Evolutionary conservation across 2,113 vertebrate genomes (phyloP), one percentile per base, ranked within the genome.

Genomic region (Fregata magnificens): DNA sequence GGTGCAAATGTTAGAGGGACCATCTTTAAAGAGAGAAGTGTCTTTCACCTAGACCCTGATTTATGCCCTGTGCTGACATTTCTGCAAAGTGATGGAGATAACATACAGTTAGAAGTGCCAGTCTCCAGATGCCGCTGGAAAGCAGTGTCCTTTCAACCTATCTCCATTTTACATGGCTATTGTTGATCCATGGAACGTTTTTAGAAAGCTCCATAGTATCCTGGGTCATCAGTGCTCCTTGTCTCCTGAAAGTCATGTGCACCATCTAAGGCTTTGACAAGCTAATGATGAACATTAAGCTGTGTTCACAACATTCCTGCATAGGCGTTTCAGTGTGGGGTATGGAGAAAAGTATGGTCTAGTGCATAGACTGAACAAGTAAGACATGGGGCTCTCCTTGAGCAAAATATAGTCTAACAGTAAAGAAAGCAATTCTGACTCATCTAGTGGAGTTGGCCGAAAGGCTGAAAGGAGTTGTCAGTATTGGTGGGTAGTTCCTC

Each of bases 371-470:
- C 6, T 42, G 55, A 87, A 22, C 32, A 32, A 66, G 28, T 38
- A 53, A 59, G 10, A 53, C 0, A 1, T 13, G 8, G 7, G 6
- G 8, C 6, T 70, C 10, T 80, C 5, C 29, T 80, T n/a, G 17
- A 58, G 10, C 11, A 86, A 83, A 88, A 56, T 65, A 6, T 71
- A 88, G 12, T 47, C 10, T 26, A 32, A 31, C 7, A 78, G 26
- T 15, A 72, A 81, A 83, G 38, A 74, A 86, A 70, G 25, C 40
- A 90, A 24, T 61, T 52, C 61, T 72, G 34, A 44, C 21, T 89
- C 28, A 36, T 47, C 58, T 47, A 25, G 25, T 58, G 17, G 25
- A 53, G 40, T 0, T 80, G 40, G 20, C 9, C 10, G 20, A 59
- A 53, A 74, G 58, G 32, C 5, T 3, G 3, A 74, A 70, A 80